Evolutionary conservation across 2,797 vertebrate species (phyloP).

Genomic region (Dromococcyx pavoninus): DNA sequence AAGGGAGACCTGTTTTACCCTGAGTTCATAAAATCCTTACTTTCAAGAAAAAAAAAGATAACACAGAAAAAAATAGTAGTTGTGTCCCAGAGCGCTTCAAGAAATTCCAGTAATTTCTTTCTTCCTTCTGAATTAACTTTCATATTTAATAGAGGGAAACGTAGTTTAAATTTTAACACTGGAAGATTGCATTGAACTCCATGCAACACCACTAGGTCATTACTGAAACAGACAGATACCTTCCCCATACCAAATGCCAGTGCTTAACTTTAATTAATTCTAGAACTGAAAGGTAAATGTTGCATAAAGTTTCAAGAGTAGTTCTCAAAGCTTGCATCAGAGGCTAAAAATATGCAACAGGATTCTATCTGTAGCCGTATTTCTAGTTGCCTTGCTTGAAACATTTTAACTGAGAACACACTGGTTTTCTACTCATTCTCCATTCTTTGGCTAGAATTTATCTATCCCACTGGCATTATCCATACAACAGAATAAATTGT

Average conservation of each 20-base stretch:
- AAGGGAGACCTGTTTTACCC: slow-evolving; percentile 65
- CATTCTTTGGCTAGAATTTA: background rate
- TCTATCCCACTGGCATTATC: background rate
- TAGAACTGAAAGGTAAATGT: slow-evolving; percentile 31
- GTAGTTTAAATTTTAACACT: slow-evolving; percentile 16
- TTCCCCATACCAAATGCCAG: background rate
- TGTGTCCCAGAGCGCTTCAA: slow-evolving; percentile 14
- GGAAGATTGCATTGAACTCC: background rate
- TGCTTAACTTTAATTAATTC: background rate
- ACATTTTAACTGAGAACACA: slow-evolving; percentile 64
- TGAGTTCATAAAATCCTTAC: slow-evolving; percentile 55
- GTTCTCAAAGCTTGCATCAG: slow-evolving; percentile 68
- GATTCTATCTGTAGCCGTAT: slow-evolving; percentile 66
- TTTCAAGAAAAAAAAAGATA: slow-evolving; percentile 66
- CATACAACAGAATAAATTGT: background rate
- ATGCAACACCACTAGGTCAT: background rate
- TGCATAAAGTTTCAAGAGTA: slow-evolving; percentile 67
- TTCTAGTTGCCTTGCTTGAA: slow-evolving; percentile 65
- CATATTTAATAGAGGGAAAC: background rate
- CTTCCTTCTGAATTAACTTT: slow-evolving; percentile 24
- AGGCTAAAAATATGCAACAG: slow-evolving; percentile 73
- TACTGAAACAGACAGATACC: background rate
- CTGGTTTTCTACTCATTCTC: background rate
- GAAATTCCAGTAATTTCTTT: slow-evolving; percentile 41
- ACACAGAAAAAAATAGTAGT: slow-evolving; percentile 22